Percentiles rank a stretch among this genome's conserved stretches.
phyloP scores from a whole-genome alignment of 2,797 vertebrate genomes.

The Ceryle rudis region DNA sequence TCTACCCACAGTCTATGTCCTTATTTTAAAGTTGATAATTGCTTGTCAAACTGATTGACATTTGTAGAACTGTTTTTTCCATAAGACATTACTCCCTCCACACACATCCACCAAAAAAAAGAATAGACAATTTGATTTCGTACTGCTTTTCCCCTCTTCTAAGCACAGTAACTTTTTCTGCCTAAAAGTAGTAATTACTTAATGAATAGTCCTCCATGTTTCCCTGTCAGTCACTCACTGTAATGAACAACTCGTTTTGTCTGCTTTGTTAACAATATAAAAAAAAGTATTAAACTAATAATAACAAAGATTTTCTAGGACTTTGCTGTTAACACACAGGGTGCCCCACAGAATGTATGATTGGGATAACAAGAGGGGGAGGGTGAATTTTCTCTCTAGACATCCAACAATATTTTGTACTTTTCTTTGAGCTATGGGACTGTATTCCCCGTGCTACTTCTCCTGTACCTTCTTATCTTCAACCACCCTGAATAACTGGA shows the following conservation, averaged over 20 bases:
- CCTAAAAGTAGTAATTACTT: conserved; percentile 84
- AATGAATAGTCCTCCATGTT: conserved; percentile 80
- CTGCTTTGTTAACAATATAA: conserved; percentile 72
- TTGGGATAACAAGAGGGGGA: conserved; percentile 48
- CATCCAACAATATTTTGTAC: conserved; percentile 14
- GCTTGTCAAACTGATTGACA: conserved; percentile 87
- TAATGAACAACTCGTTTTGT: conserved; percentile 80
- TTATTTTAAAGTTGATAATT: conserved; percentile 82
- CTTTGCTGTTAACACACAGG: neutral
- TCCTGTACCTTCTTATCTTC: conserved; percentile 45
- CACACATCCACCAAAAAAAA: conserved; percentile 64
- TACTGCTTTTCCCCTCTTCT: conserved; percentile 68
- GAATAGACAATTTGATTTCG: conserved; percentile 80
- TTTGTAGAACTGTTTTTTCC: conserved; percentile 81
- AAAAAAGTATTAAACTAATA: conserved; percentile 75
- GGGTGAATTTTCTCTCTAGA: conserved; percentile 28
- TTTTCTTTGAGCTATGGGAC: neutral
- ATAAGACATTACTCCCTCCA: conserved; percentile 74
- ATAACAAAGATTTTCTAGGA: conserved; percentile 68
- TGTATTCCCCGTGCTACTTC: conserved; percentile 4
- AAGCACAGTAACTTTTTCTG: conserved; percentile 68
- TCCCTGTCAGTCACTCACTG: conserved; percentile 80
- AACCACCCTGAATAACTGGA: conserved; percentile 58
- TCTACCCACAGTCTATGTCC: conserved; percentile 55
- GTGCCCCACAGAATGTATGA: conserved; percentile 34